Evolutionary conservation across 2,888 invertebrate species (phyloP).

Genomic region (Aphelenchoides bicaudatus): DNA sequence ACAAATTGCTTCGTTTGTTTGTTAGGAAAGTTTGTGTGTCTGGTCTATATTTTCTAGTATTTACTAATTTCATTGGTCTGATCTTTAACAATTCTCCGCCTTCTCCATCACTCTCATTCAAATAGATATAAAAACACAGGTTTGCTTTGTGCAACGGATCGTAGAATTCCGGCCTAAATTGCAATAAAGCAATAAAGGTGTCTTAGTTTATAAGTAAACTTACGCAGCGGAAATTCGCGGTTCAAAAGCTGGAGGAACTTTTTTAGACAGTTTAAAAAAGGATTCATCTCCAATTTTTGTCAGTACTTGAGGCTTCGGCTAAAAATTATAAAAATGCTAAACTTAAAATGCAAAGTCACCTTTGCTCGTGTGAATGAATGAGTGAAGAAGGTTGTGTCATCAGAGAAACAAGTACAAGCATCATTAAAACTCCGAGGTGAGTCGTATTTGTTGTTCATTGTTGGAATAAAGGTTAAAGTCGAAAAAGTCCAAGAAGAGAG

Average conservation of each 20-base stretch:
- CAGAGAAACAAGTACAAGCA: conserved; percentile 31
- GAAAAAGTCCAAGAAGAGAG: neutral
- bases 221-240: conserved; percentile 12
- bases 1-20: too few relatives aligned
- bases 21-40: too few relatives aligned
- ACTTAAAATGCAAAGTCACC: conserved; percentile 20
- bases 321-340: conserved; percentile 10
- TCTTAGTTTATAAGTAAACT: neutral
- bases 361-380: conserved; percentile 21
- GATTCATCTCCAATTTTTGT: conserved; percentile 25
- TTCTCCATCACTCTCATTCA: conserved; percentile 33
- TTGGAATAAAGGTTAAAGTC: too few relatives aligned
- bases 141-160: conserved; percentile 32
- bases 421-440: conserved; percentile 15
- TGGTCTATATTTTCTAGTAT: too few relatives aligned
- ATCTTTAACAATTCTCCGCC: conserved; percentile 32
- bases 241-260: conserved; percentile 12
- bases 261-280: conserved; percentile 22
- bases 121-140: conserved; percentile 25
- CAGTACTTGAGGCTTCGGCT: conserved; percentile 26
- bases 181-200: neutral
- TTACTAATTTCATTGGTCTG: conserved; percentile 38
- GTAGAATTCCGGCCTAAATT: conserved; percentile 33
- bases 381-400: conserved; percentile 28
- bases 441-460: neutral